Evolutionary conservation across 2,888 invertebrate genomes (phyloP), one percentile per base, ranked within the genome.

Genomic region (Sericinus montela): DNA sequence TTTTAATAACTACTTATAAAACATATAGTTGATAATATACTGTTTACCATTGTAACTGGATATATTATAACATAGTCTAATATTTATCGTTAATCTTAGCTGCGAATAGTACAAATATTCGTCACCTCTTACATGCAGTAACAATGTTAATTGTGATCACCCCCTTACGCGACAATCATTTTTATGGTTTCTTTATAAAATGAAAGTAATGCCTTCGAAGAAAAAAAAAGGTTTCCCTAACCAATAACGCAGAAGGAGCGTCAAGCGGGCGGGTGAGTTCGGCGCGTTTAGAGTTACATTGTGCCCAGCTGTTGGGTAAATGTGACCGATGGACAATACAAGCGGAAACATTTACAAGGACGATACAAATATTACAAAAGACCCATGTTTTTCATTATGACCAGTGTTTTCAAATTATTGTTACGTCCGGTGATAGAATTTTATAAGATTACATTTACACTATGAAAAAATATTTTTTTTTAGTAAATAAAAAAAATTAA

Each of bases 221-320:
- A 69, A 69, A 69, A 69, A 69, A 73, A 80, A 83, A 78, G 85
- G 85, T 79, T 85, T 85, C 79, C 71, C 71, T 64, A 64, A 69
- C 63, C 68, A 69, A 64, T 66, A 64, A 58, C 62, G 34, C 36
- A 45, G 29, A 45, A 49, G 59, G 56, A 54, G 60, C 52, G 57
- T 57, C 47, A 48, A 63, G 60, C 59, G 57, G 58, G 52, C 59
- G 59, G 59, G 60, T 59, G 62, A n/a, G n/a, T n/a, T n/a, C 54
- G 62, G 58, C 57, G 45, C 49, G 52, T 60, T 55, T 65, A 67
- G 47, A 53, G 60, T 72, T 65, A 61, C 60, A 48, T 54, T 53
- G 54, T 32, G 44, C 51, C 51, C 57, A 56, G 52, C 57, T 58
- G 59, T 57, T 51, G 54, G 52, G 56, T 52, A 45, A 54, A 55